Percentiles rank a stretch among this genome's conserved stretches.
Conservation (phyloP, 2,888 invertebrate species). For the Euzophera pinguis region DNA sequence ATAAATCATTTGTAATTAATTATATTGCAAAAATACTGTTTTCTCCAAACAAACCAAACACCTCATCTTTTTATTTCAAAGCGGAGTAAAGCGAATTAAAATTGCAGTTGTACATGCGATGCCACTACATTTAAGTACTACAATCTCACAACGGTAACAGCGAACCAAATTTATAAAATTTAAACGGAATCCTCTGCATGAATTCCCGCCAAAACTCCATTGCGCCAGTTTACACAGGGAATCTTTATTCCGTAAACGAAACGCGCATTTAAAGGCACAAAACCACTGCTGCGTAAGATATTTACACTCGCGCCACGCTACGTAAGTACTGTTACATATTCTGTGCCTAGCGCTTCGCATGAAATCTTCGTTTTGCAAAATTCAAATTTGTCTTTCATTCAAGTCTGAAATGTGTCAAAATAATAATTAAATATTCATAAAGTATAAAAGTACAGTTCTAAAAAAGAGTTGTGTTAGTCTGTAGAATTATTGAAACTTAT, state of each 20-base stretch:
- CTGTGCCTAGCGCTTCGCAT: no score
- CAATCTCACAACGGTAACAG: not conserved
- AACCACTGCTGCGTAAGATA: not conserved
- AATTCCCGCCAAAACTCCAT: conserved; percentile 13
- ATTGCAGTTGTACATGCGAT: not conserved
- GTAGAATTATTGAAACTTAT: no score
- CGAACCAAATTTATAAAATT: conserved; percentile 4
- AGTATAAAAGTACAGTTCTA: no score
- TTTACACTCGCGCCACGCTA: not conserved
- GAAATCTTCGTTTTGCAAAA: no score
- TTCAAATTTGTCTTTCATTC: no score
- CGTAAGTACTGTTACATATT: not conserved
- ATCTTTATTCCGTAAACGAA: conserved; percentile 10
- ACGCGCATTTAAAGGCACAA: conserved; percentile 9
- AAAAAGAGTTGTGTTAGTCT: no score
- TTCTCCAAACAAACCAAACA: no score
- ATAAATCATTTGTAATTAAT: no score
- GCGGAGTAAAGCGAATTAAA: not conserved
- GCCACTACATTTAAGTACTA: not conserved
- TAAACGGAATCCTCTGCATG: conserved; percentile 2
- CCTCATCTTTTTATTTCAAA: not conserved
- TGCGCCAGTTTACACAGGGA: conserved; percentile 11
- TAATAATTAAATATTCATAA: no score
- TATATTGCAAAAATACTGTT: no score
- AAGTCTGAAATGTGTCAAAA: no score